Evolutionary conservation across 1,140 invertebrate species (phyloP).

Genomic region (Dendrolimus punctatus): DNA sequence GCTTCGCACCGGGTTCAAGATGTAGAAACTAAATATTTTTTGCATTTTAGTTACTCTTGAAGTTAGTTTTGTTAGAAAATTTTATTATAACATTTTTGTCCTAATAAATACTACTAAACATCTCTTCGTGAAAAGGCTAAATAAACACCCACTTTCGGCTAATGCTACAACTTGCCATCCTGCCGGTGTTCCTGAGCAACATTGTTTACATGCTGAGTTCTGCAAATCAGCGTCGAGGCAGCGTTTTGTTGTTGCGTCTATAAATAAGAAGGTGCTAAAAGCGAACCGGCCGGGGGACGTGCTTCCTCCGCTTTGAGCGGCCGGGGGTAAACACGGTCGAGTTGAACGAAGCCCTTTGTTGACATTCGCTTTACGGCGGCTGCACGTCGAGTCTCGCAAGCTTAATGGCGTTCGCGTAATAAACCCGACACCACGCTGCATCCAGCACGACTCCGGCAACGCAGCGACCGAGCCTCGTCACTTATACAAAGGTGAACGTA

Average conservation of each 20-base stretch:
- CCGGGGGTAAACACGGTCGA: constrained; percentile 54
- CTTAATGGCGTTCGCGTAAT: constrained; percentile 40
- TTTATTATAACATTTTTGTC: too few relatives aligned
- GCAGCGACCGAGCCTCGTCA: background rate
- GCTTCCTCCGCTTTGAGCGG: constrained; percentile 62
- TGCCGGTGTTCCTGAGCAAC: constrained; percentile 30
- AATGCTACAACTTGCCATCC: too few relatives aligned
- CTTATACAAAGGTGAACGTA: constrained; percentile 14
- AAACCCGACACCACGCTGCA: constrained; percentile 23
- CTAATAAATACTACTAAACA: too few relatives aligned
- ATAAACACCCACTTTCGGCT: too few relatives aligned
- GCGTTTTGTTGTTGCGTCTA: constrained; percentile 57
- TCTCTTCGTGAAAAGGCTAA: too few relatives aligned
- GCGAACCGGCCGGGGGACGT: constrained; percentile 55
- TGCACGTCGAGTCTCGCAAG: constrained; percentile 31
- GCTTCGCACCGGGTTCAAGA: too few relatives aligned
- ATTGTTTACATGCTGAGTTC: constrained; percentile 53
- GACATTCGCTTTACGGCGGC: constrained; percentile 54
- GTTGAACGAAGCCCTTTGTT: constrained; percentile 54
- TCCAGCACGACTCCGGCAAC: constrained; percentile 6
- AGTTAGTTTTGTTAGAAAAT: too few relatives aligned
- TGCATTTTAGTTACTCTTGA: too few relatives aligned
- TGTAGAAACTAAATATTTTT: too few relatives aligned
- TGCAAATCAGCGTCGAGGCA: constrained; percentile 53
- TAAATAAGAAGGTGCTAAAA: constrained; percentile 71